Conservation (phyloP, 2,888 invertebrate genomes). For the Heliconius aoede region DNA sequence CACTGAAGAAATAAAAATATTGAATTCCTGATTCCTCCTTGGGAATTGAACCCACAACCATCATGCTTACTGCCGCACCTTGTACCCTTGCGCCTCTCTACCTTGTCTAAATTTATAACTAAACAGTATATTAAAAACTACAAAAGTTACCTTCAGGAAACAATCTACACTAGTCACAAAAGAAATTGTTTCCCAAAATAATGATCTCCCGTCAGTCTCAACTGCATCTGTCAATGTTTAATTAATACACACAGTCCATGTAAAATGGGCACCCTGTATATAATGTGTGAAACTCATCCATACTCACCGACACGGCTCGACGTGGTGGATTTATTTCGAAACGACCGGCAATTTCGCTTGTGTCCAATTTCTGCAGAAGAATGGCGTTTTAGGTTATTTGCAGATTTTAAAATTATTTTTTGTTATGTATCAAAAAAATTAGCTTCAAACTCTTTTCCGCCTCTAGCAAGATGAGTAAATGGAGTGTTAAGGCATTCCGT, state of each 20-base stretch:
- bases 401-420: not conserved
- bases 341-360: conserved; percentile 19
- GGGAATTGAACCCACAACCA: too few relatives aligned
- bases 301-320: conserved; percentile 36
- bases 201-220: conserved; percentile 11
- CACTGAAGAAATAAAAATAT: too few relatives aligned
- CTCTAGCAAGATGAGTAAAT: not conserved
- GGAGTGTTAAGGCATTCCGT: too few relatives aligned
- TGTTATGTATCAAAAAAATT: not conserved
- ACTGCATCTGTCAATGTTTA: conserved; percentile 6
- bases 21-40: too few relatives aligned
- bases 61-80: too few relatives aligned
- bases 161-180: not conserved
- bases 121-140: too few relatives aligned
- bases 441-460: not conserved
- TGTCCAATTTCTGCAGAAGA: conserved; percentile 24
- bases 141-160: too few relatives aligned
- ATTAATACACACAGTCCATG: not conserved
- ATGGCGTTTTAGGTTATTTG: conserved; percentile 10
- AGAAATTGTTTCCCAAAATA: conserved; percentile 1
- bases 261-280: conserved; percentile 30
- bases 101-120: too few relatives aligned
- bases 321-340: conserved; percentile 30
- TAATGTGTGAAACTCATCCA: conserved; percentile 41
- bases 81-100: too few relatives aligned